Percentiles rank a stretch among this genome's conserved stretches.
Evolutionary conservation across 23 tunicate species (phyloP).

Genomic region (Diplosoma virens): DNA sequence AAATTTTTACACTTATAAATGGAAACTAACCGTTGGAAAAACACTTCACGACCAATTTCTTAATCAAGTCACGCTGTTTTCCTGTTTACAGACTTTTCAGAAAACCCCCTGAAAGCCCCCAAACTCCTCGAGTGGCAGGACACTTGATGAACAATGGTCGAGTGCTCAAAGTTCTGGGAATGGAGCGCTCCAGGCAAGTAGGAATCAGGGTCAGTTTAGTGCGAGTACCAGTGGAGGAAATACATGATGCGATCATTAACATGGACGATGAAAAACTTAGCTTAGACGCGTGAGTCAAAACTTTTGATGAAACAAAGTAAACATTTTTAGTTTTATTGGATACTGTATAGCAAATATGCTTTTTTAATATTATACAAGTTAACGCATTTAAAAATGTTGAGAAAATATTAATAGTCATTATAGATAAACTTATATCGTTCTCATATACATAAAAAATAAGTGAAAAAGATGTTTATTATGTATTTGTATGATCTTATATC

Average conservation of each 20-base stretch:
- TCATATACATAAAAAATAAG: too few species aligned
- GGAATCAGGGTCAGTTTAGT: conserved; percentile 73
- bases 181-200: conserved; percentile 72
- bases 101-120: conserved; percentile 50
- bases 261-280: conserved; percentile 79
- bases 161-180: conserved; percentile 61
- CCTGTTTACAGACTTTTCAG: conserved; percentile 48
- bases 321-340: too few species aligned
- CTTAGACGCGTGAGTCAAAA: conserved; percentile 77
- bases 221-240: conserved; percentile 63
- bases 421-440: too few species aligned
- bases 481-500: too few species aligned
- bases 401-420: too few species aligned
- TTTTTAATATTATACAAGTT: too few species aligned
- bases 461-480: too few species aligned
- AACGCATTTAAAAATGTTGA: too few species aligned
- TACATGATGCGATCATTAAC: conserved; percentile 77
- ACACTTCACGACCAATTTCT: background rate
- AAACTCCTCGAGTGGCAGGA: conserved; percentile 26
- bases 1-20: too few species aligned
- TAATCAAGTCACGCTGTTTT: background rate
- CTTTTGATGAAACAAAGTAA: too few species aligned
- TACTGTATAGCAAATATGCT: too few species aligned
- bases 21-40: too few species aligned
- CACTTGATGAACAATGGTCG: conserved; percentile 4